These are phyloP conservation scores for Apis laboriosa DNA, from an alignment of 1,140 invertebrate genomes.

Conservation along the genomic window DNA sequence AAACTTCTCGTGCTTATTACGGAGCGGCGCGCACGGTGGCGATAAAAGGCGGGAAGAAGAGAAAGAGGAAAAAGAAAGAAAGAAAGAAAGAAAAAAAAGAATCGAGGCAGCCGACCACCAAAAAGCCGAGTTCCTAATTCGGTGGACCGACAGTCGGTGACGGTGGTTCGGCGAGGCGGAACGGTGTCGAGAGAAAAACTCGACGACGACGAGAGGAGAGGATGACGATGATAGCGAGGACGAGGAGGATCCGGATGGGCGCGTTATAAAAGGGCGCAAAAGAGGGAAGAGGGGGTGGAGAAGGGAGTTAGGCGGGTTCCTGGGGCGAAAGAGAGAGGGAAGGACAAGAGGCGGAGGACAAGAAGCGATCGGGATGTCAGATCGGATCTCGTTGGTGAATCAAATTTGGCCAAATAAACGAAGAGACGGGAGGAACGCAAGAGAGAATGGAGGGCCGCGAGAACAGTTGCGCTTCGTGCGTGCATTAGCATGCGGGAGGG, in stretches of 20 bases:
- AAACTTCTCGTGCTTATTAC: constrained; percentile 53
- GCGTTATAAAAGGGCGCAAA: constrained; percentile 28
- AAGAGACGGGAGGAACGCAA: constrained; percentile 51
- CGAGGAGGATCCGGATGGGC: constrained; percentile 37
- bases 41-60: constrained; percentile 24
- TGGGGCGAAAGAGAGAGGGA: constrained; percentile 25
- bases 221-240: constrained; percentile 15
- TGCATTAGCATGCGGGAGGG: constrained; percentile 76
- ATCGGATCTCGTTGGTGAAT: constrained; percentile 77
- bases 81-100: constrained; percentile 3
- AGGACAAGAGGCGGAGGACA: constrained; percentile 46
- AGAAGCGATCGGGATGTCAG: constrained; percentile 76
- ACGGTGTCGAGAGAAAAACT: constrained; percentile 65
- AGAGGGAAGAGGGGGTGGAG: not conserved
- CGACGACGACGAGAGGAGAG: constrained; percentile 49
- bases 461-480: constrained; percentile 76
- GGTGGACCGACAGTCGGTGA: constrained; percentile 41
- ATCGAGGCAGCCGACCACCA: constrained; percentile 59
- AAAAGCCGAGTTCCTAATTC: constrained; percentile 65
- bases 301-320: constrained; percentile 25
- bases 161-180: constrained; percentile 39
- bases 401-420: constrained; percentile 76
- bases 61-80: not conserved
- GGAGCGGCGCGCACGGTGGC: constrained; percentile 41
- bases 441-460: constrained; percentile 64